Evolutionary conservation across 2,888 invertebrate genomes (phyloP), one percentile per base, ranked within the genome.

Genomic region (Tupiocoris notatus): DNA sequence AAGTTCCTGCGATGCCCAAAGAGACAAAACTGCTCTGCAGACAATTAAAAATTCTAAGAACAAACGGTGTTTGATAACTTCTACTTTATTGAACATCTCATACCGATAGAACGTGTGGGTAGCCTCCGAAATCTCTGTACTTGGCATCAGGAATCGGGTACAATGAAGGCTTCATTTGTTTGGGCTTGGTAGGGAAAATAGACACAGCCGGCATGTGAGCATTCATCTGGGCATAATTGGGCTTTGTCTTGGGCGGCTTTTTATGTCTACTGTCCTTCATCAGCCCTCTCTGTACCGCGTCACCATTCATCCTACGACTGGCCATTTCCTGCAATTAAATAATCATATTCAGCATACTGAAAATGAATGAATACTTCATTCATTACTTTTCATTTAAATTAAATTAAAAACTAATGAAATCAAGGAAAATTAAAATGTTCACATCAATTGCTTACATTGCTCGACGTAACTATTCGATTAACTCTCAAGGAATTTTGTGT

Each of bases 71-170:
- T n/a, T n/a, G n/a, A n/a, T n/a, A n/a, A n/a, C n/a, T n/a, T n/a
- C n/a, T n/a, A n/a, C n/a, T n/a, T n/a, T 39, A 12, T 39, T 12
- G 12, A 39, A 12, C 39, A 7, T 39, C 39, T n/a, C 39, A 7
- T 83, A 83, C 86, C 83, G 88, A 87, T 18, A 94, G 86, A 18
- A 91, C 88, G 81, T 89, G 89, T 57, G 91, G 90, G 84, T 92
- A 90, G 9, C 96, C 96, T 61, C 94, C 95, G 81, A 96, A 86
- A 83, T 94, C 91, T 66, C 89, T 87, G 83, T 94, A 92, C 80
- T 87, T 89, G 63, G 88, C 85, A 81, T 85, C 86, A 17, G 83
- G 81, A 67, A 85, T 83, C 1, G 83, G 83, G 78, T 85, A 85
- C 21, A 73, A 2, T n/a, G 39, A 20, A 17, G 1, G 75, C 17